Percentiles rank a stretch among this genome's conserved stretches.
These are phyloP conservation scores for Antigone vipio DNA, from an alignment of 2,113 vertebrate genomes.

Conservation along the genomic window DNA sequence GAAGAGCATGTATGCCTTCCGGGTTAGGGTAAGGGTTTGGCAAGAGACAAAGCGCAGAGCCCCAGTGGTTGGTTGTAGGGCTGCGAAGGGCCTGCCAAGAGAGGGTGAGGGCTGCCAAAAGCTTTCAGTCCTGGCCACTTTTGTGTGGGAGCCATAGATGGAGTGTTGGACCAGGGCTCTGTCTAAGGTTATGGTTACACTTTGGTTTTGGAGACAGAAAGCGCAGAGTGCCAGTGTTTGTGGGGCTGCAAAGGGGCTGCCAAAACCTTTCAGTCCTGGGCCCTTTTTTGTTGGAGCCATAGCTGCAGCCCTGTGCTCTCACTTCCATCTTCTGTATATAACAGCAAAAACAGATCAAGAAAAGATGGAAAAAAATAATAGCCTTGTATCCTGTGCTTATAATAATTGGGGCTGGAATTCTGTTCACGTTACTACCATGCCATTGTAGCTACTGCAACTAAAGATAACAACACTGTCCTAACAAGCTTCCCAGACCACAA, in stretches of 20 bases:
- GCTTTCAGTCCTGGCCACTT: neutral
- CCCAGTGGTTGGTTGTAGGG: too few relatives aligned
- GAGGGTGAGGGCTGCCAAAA: neutral
- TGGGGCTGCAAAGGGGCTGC: neutral
- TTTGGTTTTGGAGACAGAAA: neutral
- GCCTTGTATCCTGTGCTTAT: neutral
- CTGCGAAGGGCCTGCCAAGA: neutral
- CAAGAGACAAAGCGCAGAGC: neutral
- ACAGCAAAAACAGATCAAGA: neutral
- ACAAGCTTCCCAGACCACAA: neutral
- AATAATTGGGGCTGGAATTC: neutral
- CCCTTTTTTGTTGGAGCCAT: neutral
- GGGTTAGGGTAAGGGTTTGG: neutral
- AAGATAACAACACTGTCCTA: neutral
- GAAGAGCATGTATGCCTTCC: fast-evolving
- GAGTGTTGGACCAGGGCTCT: neutral
- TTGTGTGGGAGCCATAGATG: neutral
- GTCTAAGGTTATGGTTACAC: neutral
- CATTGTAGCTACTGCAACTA: neutral
- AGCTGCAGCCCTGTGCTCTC: neutral
- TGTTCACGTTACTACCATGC: neutral
- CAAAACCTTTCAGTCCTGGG: neutral
- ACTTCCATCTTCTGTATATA: neutral
- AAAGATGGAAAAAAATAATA: neutral
- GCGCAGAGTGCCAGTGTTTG: neutral